phyloP scores from a whole-genome alignment of 2,888 invertebrate species.

The Macrophya annulata region DNA sequence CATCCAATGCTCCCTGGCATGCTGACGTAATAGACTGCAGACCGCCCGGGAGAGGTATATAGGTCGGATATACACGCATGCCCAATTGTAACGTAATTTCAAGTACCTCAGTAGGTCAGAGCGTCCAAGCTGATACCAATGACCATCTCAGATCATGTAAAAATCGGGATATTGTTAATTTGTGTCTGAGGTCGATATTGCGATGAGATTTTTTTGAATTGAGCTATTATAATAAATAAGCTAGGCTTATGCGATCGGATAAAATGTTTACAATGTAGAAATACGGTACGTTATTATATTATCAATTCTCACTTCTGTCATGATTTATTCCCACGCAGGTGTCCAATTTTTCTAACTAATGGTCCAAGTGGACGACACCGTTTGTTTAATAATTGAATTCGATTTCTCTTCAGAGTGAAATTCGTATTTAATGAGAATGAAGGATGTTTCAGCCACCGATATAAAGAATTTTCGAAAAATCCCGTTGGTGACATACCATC shows the following conservation, averaged over 20 bases:
- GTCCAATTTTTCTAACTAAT: background rate
- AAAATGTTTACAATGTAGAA: background rate
- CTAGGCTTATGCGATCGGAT: background rate
- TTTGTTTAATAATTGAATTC: background rate
- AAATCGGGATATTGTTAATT: background rate
- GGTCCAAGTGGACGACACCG: background rate
- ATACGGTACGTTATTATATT: background rate
- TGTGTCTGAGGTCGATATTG: background rate
- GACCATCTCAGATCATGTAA: background rate
- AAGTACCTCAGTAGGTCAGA: background rate
- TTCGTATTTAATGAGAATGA: background rate
- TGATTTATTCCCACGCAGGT: background rate
- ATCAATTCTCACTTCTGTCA: background rate
- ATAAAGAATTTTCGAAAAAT: background rate
- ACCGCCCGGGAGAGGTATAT: background rate
- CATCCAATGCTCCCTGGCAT: conserved; percentile 23
- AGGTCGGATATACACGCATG: background rate
- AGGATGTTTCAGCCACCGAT: background rate
- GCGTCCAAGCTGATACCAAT: background rate
- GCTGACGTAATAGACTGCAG: conserved; percentile 43
- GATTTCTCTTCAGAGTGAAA: background rate
- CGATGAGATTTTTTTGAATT: background rate
- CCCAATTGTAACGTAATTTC: conserved; percentile 13
- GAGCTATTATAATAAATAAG: background rate
- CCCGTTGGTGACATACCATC: background rate